These are phyloP conservation scores for Xylota segnis DNA, from an alignment of 2,888 invertebrate species.

Conservation along the genomic window DNA sequence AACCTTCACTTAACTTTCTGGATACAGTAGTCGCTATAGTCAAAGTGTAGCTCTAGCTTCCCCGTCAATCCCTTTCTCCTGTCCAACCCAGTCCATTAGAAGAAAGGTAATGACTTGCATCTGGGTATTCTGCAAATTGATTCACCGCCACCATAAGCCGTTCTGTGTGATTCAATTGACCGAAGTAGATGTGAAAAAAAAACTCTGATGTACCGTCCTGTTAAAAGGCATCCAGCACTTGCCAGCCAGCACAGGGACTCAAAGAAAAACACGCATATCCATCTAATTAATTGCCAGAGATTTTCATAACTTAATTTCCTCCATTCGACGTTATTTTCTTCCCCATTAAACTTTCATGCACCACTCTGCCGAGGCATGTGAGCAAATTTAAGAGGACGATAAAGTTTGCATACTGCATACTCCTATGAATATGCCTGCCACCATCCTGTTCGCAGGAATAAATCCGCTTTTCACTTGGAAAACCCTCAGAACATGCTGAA, in stretches of 20 bases:
- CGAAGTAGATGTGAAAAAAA: no score
- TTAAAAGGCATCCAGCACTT: neutral
- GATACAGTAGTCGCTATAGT: no score
- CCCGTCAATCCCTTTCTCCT: no score
- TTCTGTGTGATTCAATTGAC: no score
- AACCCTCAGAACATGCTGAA: slow-evolving; percentile 57
- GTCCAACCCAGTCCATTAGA: no score
- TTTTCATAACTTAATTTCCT: slow-evolving; percentile 58
- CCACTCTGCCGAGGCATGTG: neutral
- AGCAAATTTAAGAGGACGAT: slow-evolving; percentile 51
- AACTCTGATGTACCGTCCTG: no score
- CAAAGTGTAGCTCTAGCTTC: no score
- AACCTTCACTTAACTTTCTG: no score
- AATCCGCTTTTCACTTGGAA: slow-evolving; percentile 55
- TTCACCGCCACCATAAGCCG: no score
- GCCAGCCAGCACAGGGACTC: neutral
- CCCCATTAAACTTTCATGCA: slow-evolving; percentile 60
- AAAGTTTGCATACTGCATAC: slow-evolving; percentile 18
- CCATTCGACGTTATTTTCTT: slow-evolving; percentile 52
- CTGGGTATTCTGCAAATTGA: no score
- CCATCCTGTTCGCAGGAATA: slow-evolving; percentile 39
- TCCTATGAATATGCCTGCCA: neutral
- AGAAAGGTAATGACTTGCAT: no score
- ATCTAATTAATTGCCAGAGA: slow-evolving; percentile 42
- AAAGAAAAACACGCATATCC: neutral